These are phyloP conservation scores for Eudyptes chrysolophus DNA, from an alignment of 2,113 vertebrate species.

Conservation along the genomic window DNA sequence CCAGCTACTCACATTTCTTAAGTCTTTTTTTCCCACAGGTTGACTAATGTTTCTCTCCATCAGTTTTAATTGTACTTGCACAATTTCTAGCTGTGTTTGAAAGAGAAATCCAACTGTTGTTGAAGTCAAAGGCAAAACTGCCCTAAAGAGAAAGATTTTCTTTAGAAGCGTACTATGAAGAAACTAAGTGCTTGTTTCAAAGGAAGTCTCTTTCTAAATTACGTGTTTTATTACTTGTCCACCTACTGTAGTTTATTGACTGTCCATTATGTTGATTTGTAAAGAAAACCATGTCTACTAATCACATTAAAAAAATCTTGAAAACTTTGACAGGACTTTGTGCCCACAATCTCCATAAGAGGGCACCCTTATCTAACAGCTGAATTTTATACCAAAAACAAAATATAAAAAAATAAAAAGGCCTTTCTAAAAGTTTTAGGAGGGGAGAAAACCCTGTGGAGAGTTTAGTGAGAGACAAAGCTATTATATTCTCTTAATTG, in stretches of 20 bases:
- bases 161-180: rapidly evolving
- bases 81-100: background rate
- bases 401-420: background rate
- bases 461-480: background rate
- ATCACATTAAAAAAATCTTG: background rate
- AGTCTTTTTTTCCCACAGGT: background rate
- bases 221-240: background rate
- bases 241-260: background rate
- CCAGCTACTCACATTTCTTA: background rate
- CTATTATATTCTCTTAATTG: background rate
- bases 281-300: background rate
- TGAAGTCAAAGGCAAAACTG: background rate
- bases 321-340: background rate
- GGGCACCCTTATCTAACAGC: background rate
- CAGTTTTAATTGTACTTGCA: background rate
- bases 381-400: background rate
- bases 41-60: background rate
- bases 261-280: too few relatives aligned
- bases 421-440: background rate
- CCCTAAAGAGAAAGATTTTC: background rate
- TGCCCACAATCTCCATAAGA: background rate
- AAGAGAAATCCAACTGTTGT: background rate
- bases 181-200: background rate
- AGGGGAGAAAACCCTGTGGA: background rate
- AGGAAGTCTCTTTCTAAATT: background rate